These are phyloP conservation scores for Cotesia glomerata DNA, from an alignment of 1,140 invertebrate genomes.

Conservation along the genomic window DNA sequence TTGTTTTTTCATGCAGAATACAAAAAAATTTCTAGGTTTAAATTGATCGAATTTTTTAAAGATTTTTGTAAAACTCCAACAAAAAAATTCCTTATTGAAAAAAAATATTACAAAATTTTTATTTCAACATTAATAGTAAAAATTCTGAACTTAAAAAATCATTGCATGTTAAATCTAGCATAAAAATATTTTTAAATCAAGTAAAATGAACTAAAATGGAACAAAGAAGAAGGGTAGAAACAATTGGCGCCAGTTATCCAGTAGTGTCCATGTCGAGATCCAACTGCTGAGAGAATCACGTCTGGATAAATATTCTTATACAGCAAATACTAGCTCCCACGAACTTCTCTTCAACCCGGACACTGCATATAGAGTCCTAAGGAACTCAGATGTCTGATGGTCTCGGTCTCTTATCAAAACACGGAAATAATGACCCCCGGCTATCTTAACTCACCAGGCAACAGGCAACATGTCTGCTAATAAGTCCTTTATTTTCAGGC, in stretches of 20 bases:
- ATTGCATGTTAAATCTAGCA: no score
- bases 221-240: not conserved
- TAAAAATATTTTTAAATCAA: no score
- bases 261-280: not conserved
- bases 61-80: no score
- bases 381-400: conserved; percentile 37
- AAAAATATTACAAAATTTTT: no score
- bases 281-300: not conserved
- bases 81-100: no score
- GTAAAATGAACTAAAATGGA: no score
- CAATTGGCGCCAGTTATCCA: conserved; percentile 14
- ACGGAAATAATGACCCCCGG: conserved; percentile 58
- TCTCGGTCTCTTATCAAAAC: conserved; percentile 57
- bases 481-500: conserved; percentile 37
- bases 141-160: no score
- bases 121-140: no score
- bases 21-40: no score
- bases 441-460: conserved; percentile 53
- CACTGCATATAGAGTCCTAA: not conserved
- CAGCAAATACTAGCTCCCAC: not conserved
- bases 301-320: not conserved
- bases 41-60: no score
- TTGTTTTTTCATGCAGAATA: no score
- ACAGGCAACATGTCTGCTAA: conserved; percentile 54
- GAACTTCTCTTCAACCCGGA: conserved; percentile 5